Conservation (phyloP, 2,113 vertebrate genomes). For the Heteronetta atricapilla region DNA sequence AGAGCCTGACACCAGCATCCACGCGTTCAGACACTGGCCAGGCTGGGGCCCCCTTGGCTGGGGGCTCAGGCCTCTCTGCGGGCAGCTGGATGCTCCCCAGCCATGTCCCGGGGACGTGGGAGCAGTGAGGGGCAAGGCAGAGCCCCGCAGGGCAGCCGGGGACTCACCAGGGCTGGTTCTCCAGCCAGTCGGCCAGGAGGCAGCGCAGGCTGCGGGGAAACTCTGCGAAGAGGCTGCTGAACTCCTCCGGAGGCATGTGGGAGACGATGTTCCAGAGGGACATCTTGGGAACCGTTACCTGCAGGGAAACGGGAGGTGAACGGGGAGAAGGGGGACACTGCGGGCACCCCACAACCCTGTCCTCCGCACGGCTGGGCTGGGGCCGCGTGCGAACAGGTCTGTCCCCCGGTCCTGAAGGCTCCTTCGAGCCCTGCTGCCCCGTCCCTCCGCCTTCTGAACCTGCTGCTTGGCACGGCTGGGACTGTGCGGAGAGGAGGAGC, state of each 20-base stretch:
- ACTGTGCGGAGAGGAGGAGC: not conserved
- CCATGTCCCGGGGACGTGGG: accelerated
- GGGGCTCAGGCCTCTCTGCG: not conserved
- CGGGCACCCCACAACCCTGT: not conserved
- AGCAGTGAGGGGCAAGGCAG: no score
- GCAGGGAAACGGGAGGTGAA: accelerated
- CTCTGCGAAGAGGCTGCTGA: slow-evolving; percentile 60
- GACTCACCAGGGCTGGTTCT: slow-evolving; percentile 82
- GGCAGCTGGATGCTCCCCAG: not conserved
- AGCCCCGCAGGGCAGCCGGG: not conserved
- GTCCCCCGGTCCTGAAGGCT: accelerated
- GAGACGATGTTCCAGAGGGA: slow-evolving; percentile 78
- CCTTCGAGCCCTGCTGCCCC: not conserved
- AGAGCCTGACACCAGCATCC: not conserved
- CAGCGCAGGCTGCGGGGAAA: slow-evolving; percentile 76
- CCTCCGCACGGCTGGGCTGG: not conserved
- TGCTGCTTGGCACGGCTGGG: not conserved
- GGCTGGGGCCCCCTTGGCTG: not conserved
- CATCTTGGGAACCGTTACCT: slow-evolving; percentile 61
- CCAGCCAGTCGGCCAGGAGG: slow-evolving; percentile 79
- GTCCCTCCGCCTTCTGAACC: not conserved
- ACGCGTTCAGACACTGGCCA: accelerated
- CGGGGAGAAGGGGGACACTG: accelerated
- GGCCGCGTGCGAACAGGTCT: accelerated
- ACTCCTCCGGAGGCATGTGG: slow-evolving; percentile 70